Evolutionary conservation across 2,888 invertebrate species (phyloP).

Genomic region (Linyphia triangularis): DNA sequence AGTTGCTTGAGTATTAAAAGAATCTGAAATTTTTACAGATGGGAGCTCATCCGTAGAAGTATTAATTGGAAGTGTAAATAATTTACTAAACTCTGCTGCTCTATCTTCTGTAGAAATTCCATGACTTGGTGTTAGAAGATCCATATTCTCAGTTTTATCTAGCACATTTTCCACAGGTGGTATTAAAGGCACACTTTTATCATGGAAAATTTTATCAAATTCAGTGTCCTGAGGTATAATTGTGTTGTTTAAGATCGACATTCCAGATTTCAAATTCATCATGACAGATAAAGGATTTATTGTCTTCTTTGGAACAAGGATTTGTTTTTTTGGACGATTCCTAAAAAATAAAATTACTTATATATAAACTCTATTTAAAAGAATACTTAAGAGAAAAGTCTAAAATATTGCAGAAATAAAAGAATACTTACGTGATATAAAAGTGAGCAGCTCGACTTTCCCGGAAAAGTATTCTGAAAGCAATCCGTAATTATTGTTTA

Average conservation of each 20-base stretch:
- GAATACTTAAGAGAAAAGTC: too few relatives aligned
- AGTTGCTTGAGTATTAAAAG: neutral
- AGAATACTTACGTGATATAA: conserved; percentile 70
- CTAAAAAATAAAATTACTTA: conserved; percentile 25
- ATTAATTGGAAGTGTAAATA: conserved; percentile 69
- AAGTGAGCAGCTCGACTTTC: conserved; percentile 71
- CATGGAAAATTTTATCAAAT: conserved; percentile 63
- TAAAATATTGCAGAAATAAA: neutral
- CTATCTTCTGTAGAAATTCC: conserved; percentile 49
- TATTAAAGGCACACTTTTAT: conserved; percentile 73
- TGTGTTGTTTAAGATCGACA: conserved; percentile 61
- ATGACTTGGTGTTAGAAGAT: conserved; percentile 40
- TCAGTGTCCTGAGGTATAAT: conserved; percentile 69
- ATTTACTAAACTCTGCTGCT: conserved; percentile 60
- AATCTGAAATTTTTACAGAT: conserved; percentile 33
- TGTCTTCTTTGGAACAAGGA: conserved; percentile 49
- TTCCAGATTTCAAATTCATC: conserved; percentile 56
- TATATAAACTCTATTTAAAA: neutral
- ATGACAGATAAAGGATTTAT: conserved; percentile 29
- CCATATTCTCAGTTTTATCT: conserved; percentile 58
- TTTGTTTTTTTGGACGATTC: conserved; percentile 73
- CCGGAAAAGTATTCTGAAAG: conserved; percentile 59
- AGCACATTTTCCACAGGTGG: conserved; percentile 56
- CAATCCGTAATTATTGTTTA: too few relatives aligned
- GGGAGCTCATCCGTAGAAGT: conserved; percentile 41